Evolutionary conservation across 2,797 vertebrate genomes (phyloP), one percentile per base, ranked within the genome.

Genomic region (Borostomias antarcticus): DNA sequence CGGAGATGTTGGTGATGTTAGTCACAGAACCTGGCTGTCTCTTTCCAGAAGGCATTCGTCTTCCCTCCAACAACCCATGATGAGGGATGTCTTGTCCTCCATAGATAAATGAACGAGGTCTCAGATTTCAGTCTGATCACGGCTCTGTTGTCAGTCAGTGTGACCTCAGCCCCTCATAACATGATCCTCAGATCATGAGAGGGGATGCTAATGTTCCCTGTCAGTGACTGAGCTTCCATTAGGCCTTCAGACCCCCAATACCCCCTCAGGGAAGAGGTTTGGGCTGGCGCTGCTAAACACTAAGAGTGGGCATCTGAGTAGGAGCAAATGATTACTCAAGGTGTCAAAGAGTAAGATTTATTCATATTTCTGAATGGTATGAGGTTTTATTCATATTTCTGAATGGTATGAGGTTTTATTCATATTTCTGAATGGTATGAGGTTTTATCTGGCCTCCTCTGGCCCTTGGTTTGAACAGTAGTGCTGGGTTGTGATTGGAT

Each of bases 141-240:
- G 63, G 52, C 37, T 13, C 48, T 52, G 45, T 32, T 56, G 25
- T 25, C 29, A 8, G 7, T 35, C 10, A 9, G 32, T 26, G 35
- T 40, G 35, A 26, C 57, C 57, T 37, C 19, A 21, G 32, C 29
- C 19, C 56, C 4, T 40, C 32, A 26, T 25, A 59, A 40, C 10
- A 25, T 15, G 11, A 40, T 40, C 35, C 33, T 59, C 43, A 21
- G 40, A 59, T 26, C 26, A 29, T 4, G 54, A 13, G 13, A 60
- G 15, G 17, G 37, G 21, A 60, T n/a, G 26, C 10, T 60, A 19
- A 47, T 29, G 40, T 4, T 15, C 23, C 40, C 29, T 60, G 58
- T 60, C 40, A 43, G 58, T 60, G 58, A 45, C 58, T n/a, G 15
- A 60, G 37, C 2, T 15, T 60, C 40, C 40, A 60, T 47, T 60